phyloP scores from a whole-genome alignment of 2,113 vertebrate species.

The Platichthys flesus region DNA sequence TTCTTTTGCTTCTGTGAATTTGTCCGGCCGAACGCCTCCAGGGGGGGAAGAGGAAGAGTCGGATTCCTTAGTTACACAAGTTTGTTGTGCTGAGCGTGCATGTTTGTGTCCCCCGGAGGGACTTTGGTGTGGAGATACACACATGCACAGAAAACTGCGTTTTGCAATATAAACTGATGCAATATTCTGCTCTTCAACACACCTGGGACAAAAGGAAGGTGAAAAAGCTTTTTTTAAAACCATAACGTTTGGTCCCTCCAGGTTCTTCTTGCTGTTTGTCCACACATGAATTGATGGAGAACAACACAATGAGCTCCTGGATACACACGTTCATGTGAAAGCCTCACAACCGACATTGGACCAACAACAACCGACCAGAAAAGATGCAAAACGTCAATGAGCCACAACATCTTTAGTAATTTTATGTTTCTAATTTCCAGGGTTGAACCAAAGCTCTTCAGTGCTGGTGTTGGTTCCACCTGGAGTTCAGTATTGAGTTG shows the following conservation, averaged over 20 bases:
- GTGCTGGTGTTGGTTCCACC: too few relatives aligned
- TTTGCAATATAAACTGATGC: not conserved
- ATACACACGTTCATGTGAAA: not conserved
- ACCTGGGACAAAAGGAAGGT: not conserved
- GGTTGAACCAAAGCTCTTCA: too few relatives aligned
- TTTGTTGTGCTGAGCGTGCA: conserved; percentile 14
- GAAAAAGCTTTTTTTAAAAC: not conserved
- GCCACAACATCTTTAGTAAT: too few relatives aligned
- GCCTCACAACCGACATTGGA: not conserved
- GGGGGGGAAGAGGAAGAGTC: conserved; percentile 23
- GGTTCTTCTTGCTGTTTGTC: not conserved
- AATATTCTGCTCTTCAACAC: not conserved
- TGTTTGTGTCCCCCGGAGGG: not conserved
- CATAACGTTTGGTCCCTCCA: not conserved
- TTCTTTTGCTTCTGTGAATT: conserved; percentile 11
- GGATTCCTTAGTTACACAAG: not conserved
- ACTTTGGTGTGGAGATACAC: not conserved
- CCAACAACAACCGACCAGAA: not conserved
- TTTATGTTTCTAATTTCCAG: too few relatives aligned
- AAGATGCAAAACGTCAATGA: too few relatives aligned
- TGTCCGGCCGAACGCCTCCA: conserved; percentile 6
- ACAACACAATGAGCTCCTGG: not conserved
- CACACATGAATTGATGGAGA: not conserved
- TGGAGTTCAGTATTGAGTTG: too few relatives aligned
- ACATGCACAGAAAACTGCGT: not conserved